A percentile compares a stretch with the other conserved stretches of the same genome.
phyloP scores from a whole-genome alignment of 2,888 invertebrate species.

The Epinotia demarniana region DNA sequence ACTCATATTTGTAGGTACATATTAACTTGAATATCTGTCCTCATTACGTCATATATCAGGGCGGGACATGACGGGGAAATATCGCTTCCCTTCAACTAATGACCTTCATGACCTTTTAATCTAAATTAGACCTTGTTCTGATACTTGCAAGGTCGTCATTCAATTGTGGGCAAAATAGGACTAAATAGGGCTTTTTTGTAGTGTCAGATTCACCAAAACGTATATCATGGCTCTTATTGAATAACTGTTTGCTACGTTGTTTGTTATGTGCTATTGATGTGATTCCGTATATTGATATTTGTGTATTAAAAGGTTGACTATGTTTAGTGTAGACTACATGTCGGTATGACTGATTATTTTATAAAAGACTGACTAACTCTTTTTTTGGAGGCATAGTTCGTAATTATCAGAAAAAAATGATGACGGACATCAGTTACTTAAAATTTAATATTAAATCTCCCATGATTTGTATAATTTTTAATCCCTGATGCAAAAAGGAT shows the following conservation, averaged over 20 bases:
- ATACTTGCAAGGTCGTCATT: background rate
- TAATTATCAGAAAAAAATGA: too few species aligned
- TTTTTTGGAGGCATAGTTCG: too few species aligned
- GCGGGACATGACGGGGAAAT: conserved; percentile 34
- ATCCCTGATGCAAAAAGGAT: too few species aligned
- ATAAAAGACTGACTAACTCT: too few species aligned
- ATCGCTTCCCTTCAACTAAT: conserved; percentile 36
- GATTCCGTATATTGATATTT: background rate
- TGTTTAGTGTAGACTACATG: too few species aligned
- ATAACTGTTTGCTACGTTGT: conserved; percentile 9
- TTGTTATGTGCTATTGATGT: background rate
- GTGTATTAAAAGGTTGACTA: background rate
- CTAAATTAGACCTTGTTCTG: background rate
- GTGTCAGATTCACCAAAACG: conserved; percentile 15
- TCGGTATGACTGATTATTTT: too few species aligned
- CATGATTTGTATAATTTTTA: too few species aligned
- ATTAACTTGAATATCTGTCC: conserved; percentile 38
- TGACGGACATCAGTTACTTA: too few species aligned
- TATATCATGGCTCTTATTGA: conserved; percentile 11
- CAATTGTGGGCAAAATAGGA: background rate
- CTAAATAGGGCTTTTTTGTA: conserved; percentile 13
- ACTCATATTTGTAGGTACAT: conserved; percentile 38
- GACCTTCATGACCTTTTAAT: background rate
- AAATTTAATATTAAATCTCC: too few species aligned
- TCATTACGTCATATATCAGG: conserved; percentile 42